Percentiles rank a stretch among this genome's conserved stretches.
phyloP scores from a whole-genome alignment of 53 echinoderm and acorn worm species.

The Stichopus horrens region DNA sequence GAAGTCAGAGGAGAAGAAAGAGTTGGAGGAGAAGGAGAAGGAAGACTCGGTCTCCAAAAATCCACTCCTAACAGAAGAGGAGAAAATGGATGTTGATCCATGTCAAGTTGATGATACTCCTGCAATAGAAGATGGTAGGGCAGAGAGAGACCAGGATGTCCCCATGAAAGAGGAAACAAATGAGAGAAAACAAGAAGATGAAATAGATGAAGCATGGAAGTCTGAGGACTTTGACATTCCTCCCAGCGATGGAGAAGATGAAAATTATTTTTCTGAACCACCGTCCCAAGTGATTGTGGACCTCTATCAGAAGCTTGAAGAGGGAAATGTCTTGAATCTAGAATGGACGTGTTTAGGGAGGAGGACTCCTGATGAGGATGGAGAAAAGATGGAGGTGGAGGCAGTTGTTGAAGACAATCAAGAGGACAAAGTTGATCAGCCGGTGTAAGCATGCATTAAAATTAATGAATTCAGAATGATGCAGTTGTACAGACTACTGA shows the following conservation, averaged over 20 bases:
- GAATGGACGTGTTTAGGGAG: constrained; percentile 92
- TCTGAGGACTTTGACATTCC: constrained; percentile 58
- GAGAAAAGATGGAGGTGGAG: constrained; percentile 57
- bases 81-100: constrained; percentile 21
- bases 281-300: constrained; percentile 79
- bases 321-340: constrained; percentile 79
- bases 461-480: too few species aligned
- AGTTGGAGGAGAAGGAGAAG: too few species aligned
- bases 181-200: constrained; percentile 14
- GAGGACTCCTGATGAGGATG: constrained; percentile 75
- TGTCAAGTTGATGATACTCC: neutral
- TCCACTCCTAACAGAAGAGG: too few species aligned
- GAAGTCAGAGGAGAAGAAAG: too few species aligned
- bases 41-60: neutral
- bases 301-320: constrained; percentile 84
- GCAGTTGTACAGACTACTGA: neutral
- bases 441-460: constrained; percentile 36
- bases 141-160: neutral
- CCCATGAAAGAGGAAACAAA: neutral
- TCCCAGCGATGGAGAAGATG: constrained; percentile 50
- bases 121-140: neutral
- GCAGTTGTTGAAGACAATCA: constrained; percentile 49
- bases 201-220: constrained; percentile 26
- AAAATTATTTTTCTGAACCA: constrained; percentile 71
- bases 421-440: constrained; percentile 54